Conservation (phyloP, 2,797 vertebrate species). For the Sebastes nivosus region DNA sequence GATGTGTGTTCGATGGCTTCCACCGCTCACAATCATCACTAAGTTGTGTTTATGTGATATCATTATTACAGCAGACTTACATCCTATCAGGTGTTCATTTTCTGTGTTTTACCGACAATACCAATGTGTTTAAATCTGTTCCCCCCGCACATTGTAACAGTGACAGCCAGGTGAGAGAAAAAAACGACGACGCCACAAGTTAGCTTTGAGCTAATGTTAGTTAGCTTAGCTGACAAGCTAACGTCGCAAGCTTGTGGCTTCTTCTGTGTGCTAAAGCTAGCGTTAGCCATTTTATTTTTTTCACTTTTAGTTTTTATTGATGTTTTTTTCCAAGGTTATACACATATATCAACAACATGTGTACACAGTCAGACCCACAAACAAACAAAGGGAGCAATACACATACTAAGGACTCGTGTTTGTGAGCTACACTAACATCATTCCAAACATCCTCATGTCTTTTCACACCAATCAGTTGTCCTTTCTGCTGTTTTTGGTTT, state of each 20-base stretch:
- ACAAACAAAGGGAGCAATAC: too few species aligned
- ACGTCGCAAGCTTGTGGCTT: constrained; percentile 22
- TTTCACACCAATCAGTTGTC: too few species aligned
- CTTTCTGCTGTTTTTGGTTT: too few species aligned
- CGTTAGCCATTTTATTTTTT: constrained; percentile 21
- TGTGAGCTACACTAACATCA: too few species aligned
- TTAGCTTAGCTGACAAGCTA: constrained; percentile 61
- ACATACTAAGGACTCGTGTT: too few species aligned
- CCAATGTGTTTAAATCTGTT: fast-evolving
- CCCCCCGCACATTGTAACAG: background rate
- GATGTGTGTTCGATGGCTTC: constrained; percentile 2
- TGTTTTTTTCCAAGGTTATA: too few species aligned
- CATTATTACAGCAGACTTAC: background rate
- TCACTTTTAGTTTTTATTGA: too few species aligned
- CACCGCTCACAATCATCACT: background rate
- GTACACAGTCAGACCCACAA: too few species aligned
- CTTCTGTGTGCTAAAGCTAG: background rate
- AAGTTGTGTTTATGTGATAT: background rate
- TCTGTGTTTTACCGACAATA: too few species aligned
- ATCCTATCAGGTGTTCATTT: background rate
- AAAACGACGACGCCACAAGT: constrained; percentile 82
- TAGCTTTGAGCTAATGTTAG: constrained; percentile 56
- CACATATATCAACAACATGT: too few species aligned
- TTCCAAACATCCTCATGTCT: fast-evolving
- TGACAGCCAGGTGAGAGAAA: constrained; percentile 39